phyloP scores from a whole-genome alignment of 2,797 vertebrate species.

The Ammospiza maritima region DNA sequence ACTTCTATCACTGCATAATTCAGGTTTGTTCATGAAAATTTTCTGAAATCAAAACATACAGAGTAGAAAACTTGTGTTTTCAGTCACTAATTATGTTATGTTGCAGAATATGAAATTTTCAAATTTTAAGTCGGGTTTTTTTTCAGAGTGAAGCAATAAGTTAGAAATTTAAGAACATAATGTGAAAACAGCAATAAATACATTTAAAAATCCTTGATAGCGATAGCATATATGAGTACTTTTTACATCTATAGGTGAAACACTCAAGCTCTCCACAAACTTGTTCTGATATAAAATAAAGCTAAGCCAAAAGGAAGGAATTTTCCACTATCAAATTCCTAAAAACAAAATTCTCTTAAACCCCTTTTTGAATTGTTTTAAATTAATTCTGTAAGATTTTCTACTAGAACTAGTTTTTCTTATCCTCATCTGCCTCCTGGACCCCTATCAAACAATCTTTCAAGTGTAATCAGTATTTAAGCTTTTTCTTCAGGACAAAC shows the following conservation, averaged over 20 bases:
- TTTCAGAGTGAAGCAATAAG: neutral
- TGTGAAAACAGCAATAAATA: neutral
- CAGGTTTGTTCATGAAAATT: neutral
- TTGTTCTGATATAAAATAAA: neutral
- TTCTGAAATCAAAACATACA: neutral
- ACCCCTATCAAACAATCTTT: neutral
- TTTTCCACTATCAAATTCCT: neutral
- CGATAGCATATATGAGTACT: accelerated
- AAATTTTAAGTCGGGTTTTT: accelerated
- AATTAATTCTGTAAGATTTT: neutral
- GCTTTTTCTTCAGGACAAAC: neutral
- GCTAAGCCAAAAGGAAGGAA: neutral
- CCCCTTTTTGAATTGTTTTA: neutral
- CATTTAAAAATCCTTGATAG: neutral
- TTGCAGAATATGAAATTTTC: neutral
- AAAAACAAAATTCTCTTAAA: neutral
- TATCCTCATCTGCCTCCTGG: neutral
- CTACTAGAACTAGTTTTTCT: neutral
- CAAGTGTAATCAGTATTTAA: neutral
- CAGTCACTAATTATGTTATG: neutral
- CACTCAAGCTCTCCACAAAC: neutral
- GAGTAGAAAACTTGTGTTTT: neutral
- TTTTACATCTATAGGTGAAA: neutral
- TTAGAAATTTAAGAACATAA: neutral
- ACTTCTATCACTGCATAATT: neutral